Percentiles rank a stretch among this genome's conserved stretches.
phyloP scores from a whole-genome alignment of 2,888 invertebrate genomes.

The Metellina segmentata region DNA sequence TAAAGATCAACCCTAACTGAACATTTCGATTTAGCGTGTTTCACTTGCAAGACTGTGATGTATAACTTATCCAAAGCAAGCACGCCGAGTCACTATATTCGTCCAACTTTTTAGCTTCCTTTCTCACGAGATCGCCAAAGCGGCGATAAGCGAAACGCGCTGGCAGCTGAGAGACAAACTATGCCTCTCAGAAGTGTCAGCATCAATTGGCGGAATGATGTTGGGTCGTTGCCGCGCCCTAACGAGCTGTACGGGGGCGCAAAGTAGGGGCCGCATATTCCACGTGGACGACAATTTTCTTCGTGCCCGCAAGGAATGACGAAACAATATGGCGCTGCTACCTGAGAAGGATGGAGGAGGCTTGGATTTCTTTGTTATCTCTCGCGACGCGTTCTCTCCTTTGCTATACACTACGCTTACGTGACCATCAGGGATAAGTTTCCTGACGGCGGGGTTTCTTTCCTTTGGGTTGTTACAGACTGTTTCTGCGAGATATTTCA shows the following conservation, averaged over 20 bases:
- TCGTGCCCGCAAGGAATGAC: conserved; percentile 42
- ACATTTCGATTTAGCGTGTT: too few relatives aligned
- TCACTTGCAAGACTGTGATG: too few relatives aligned
- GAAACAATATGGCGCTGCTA: conserved; percentile 50
- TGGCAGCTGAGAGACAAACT: neutral
- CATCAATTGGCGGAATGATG: conserved; percentile 77
- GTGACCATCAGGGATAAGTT: neutral
- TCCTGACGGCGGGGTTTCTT: too few relatives aligned
- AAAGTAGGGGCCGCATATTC: conserved; percentile 54
- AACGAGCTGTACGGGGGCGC: conserved; percentile 68
- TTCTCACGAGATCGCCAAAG: neutral
- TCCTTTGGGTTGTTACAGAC: too few relatives aligned
- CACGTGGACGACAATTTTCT: conserved; percentile 54
- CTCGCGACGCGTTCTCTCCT: neutral
- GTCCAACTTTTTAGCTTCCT: too few relatives aligned
- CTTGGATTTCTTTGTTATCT: conserved; percentile 15
- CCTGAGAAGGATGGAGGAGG: conserved; percentile 29
- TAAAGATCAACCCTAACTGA: too few relatives aligned
- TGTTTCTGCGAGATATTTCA: too few relatives aligned
- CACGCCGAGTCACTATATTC: too few relatives aligned
- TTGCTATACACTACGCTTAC: neutral
- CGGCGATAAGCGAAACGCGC: conserved; percentile 13
- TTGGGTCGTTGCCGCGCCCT: conserved; percentile 75
- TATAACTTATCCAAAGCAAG: too few relatives aligned
- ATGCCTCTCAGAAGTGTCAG: conserved; percentile 73